A percentile compares a stretch with the other conserved stretches of the same genome.
Conservation (phyloP, 2,113 vertebrate genomes). For the Megaptera novaeangliae region DNA sequence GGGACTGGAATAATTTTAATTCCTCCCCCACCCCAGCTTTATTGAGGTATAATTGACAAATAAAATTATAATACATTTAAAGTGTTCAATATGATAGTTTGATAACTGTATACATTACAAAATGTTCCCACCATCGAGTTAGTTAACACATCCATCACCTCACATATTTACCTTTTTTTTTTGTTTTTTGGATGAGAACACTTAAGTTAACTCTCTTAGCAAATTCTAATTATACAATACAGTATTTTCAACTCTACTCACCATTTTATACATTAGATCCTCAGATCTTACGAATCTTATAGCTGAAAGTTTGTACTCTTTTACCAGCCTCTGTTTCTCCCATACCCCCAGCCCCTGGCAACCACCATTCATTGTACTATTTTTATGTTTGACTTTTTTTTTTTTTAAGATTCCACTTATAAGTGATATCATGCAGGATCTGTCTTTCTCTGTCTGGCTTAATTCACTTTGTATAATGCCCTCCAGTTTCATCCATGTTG, state of each 20-base stretch:
- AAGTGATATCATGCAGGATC: background rate
- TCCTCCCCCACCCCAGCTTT: background rate
- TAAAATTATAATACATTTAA: background rate
- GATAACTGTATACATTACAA: background rate
- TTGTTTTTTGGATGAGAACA: background rate
- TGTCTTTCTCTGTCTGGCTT: background rate
- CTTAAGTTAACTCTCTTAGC: background rate
- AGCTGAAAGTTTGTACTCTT: background rate
- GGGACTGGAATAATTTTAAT: slow-evolving; percentile 27
- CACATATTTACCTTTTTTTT: background rate
- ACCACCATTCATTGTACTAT: background rate
- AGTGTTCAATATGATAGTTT: background rate
- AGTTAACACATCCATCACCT: background rate
- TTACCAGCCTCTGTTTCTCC: background rate
- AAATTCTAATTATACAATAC: background rate
- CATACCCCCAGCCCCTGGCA: background rate
- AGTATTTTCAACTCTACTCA: background rate
- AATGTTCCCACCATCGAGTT: background rate
- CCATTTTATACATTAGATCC: background rate
- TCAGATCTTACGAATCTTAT: background rate
- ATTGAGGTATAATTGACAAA: background rate
- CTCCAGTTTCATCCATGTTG: background rate
- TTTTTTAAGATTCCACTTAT: background rate
- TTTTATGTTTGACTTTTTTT: background rate
- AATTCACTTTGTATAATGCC: background rate